Evolutionary conservation across 2,888 invertebrate genomes (phyloP).

Genomic region (Mantis religiosa): DNA sequence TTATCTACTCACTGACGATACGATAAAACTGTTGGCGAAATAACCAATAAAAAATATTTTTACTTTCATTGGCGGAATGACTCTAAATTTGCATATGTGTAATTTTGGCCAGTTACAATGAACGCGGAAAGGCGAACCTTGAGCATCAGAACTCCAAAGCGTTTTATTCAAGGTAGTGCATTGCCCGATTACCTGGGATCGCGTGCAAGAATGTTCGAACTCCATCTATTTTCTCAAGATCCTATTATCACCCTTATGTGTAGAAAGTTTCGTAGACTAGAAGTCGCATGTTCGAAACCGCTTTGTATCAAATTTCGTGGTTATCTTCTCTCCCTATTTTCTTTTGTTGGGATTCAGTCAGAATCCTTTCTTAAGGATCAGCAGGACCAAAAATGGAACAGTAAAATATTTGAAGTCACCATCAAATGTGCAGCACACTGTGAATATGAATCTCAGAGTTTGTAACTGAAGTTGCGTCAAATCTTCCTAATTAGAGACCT

Average conservation of each 20-base stretch:
- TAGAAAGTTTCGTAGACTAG: background rate
- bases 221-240: background rate
- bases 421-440: background rate
- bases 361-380: background rate
- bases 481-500: too few species aligned
- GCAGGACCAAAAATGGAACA: background rate
- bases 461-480: too few species aligned
- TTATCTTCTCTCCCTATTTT: too few species aligned
- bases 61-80: background rate
- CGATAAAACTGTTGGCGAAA: background rate
- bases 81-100: background rate
- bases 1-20: background rate
- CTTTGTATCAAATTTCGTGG: background rate
- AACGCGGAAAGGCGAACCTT: background rate
- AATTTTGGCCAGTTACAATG: background rate
- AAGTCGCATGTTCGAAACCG: background rate
- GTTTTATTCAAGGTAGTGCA: too few species aligned
- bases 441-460: background rate
- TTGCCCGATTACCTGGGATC: too few species aligned
- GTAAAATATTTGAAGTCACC: background rate
- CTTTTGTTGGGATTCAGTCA: too few species aligned
- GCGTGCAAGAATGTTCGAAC: too few species aligned
- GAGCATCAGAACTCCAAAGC: background rate
- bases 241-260: background rate
- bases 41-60: background rate